Evolutionary conservation across 2,113 vertebrate species (phyloP).

Genomic region (Tricholaema leucomelas): DNA sequence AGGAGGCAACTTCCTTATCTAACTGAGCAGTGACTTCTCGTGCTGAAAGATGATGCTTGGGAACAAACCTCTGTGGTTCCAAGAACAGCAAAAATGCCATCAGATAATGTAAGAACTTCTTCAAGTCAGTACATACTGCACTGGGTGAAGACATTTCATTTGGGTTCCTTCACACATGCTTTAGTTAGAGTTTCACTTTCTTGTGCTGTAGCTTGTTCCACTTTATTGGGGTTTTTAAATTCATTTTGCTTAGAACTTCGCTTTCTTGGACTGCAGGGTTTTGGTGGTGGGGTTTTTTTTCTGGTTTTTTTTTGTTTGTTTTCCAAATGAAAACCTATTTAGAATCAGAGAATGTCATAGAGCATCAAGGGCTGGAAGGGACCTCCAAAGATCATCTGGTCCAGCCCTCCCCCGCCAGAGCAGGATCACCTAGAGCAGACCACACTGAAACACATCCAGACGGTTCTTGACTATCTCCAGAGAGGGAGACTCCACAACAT

Average conservation of each 20-base stretch:
- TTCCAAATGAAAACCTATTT: background rate
- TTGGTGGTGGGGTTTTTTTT: no score
- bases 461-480: no score
- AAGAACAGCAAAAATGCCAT: background rate
- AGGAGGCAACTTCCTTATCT: background rate
- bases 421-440: no score
- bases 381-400: no score
- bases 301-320: background rate
- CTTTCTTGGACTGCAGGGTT: background rate
- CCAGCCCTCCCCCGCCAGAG: no score
- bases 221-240: no score
- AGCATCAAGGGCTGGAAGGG: no score
- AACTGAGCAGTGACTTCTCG: background rate
- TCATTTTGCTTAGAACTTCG: background rate
- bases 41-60: background rate
- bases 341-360: no score
- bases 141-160: background rate
- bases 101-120: background rate
- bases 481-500: no score
- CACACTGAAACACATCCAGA: no score
- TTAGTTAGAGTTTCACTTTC: background rate
- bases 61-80: background rate
- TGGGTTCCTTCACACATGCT: background rate
- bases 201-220: accelerated
- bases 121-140: background rate